A percentile compares a stretch with the other conserved stretches of the same genome.
Evolutionary conservation across 1,140 invertebrate species (phyloP).

Genomic region (Drosophila pallidifrons): DNA sequence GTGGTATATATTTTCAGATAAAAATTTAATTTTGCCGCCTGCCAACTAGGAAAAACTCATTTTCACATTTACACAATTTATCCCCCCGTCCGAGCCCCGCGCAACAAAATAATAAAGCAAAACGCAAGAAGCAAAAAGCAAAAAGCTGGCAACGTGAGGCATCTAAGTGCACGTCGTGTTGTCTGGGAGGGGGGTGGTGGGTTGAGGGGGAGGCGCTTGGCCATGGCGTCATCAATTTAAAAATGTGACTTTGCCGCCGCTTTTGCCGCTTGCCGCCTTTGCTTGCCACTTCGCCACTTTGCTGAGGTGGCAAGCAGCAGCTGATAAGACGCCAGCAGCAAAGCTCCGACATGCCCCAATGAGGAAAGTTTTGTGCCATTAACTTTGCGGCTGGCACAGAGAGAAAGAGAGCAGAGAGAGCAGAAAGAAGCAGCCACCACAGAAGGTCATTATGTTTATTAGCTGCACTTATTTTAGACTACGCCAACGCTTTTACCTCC

Average conservation of each 20-base stretch:
- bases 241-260: slow-evolving; percentile 43
- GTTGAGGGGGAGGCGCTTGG: slow-evolving; percentile 15
- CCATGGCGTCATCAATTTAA: slow-evolving; percentile 76
- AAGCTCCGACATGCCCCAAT: slow-evolving; percentile 32
- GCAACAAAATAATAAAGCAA: slow-evolving; percentile 46
- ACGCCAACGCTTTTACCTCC: slow-evolving; percentile 3
- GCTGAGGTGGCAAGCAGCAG: slow-evolving; percentile 9
- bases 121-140: slow-evolving; percentile 11
- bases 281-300: not conserved
- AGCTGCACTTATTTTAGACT: slow-evolving; percentile 65
- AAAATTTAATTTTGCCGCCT: slow-evolving; percentile 63
- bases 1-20: slow-evolving; percentile 54
- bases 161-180: slow-evolving; percentile 31
- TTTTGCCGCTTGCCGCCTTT: not conserved
- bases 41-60: slow-evolving; percentile 70
- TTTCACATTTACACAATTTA: slow-evolving; percentile 63
- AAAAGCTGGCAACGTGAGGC: slow-evolving; percentile 35
- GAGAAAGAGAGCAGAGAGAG: too few species aligned
- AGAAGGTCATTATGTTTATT: slow-evolving; percentile 76
- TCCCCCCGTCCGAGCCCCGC: not conserved
- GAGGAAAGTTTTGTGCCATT: slow-evolving; percentile 53
- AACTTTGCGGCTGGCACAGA: slow-evolving; percentile 36
- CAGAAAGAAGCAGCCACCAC: slow-evolving; percentile 1
- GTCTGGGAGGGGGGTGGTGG: not conserved
- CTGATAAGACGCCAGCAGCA: slow-evolving; percentile 60